Base-by-base conservation (phyloP, 2,888 invertebrate genomes). In the Orthosia incerta region DNA sequence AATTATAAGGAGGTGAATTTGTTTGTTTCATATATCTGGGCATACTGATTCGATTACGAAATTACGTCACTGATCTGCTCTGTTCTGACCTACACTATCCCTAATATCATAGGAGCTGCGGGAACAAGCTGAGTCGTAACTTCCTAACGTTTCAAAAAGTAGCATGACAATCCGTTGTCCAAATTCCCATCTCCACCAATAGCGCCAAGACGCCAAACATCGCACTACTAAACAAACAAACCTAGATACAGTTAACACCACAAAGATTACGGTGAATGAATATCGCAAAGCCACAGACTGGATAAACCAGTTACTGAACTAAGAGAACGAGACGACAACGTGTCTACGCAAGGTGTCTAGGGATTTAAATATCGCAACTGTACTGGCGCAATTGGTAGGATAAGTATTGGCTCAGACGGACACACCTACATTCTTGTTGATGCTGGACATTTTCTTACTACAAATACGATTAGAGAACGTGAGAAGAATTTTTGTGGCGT, bases 241-340 rank as follows among this genome's bases (percentile, higher is more conserved):
- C 13, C 1, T 26, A 63, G 15, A 18, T 60, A 66, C 53, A 53
- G 77, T 56, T 48, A 71, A 71, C 55, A 71, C 31, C 48, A 57
- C 63, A 82, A 79, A 48, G 56, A 80, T 80, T 82, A 82, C 79
- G 67, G 71, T 80, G 79, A 80, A 80, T 80, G 79, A 82, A 64
- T 64, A 72, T 60, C 71, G 53, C 48, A 50, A 46, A 71, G 68
- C 56, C 71, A 57, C 45, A 50, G 51, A 71, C 57, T 46, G 16
- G 23, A 51, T 20, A 64, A 74, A 80, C n/a, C 74, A 50, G 80
- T 80, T 83, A 39, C 48, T 23, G 63, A 0, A 48, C 48, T 70
- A n/a, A 16, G 46, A 26, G 20, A 61, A 45, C 70, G 57, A 79
- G 82, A 80, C 80, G 62, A 68, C 60, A 45, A 48, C 23, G 55